A percentile compares a stretch with the other conserved stretches of the same genome.
Conservation (phyloP, 1,140 invertebrate genomes). For the Drosophila albomicans region DNA sequence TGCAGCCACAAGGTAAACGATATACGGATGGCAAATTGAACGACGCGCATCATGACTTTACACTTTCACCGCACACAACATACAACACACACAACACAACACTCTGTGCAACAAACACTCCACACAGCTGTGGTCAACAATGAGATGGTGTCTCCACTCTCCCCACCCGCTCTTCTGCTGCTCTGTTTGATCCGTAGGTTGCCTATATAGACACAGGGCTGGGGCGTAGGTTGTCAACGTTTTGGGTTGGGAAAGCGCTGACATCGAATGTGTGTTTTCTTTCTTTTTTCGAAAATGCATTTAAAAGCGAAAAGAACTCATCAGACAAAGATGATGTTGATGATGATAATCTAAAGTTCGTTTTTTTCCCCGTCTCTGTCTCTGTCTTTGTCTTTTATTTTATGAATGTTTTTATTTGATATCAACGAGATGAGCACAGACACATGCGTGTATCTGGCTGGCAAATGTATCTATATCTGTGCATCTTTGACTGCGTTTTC, state of each 20-base stretch:
- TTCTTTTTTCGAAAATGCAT: constrained; percentile 59
- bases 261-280: constrained; percentile 38
- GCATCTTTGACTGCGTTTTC: constrained; percentile 62
- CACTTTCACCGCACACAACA: constrained; percentile 65
- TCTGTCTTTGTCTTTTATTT: constrained; percentile 5
- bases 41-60: constrained; percentile 68
- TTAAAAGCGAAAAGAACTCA: constrained; percentile 76
- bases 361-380: constrained; percentile 17
- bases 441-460: constrained; percentile 38
- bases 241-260: constrained; percentile 53
- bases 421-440: constrained; percentile 46
- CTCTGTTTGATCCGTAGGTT: constrained; percentile 45
- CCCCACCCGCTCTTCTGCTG: constrained; percentile 23
- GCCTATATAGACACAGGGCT: constrained; percentile 12
- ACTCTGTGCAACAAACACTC: constrained; percentile 4
- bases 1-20: constrained; percentile 60
- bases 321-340: constrained; percentile 48
- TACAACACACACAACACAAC: constrained; percentile 9
- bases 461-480: constrained; percentile 37
- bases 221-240: constrained; percentile 49
- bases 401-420: constrained; percentile 44
- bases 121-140: constrained; percentile 70
- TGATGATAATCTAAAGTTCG: constrained; percentile 68
- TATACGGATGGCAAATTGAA: constrained; percentile 54
- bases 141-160: constrained; percentile 11